Base-by-base conservation (phyloP, 2,113 vertebrate genomes). In the Noturus placidus region DNA sequence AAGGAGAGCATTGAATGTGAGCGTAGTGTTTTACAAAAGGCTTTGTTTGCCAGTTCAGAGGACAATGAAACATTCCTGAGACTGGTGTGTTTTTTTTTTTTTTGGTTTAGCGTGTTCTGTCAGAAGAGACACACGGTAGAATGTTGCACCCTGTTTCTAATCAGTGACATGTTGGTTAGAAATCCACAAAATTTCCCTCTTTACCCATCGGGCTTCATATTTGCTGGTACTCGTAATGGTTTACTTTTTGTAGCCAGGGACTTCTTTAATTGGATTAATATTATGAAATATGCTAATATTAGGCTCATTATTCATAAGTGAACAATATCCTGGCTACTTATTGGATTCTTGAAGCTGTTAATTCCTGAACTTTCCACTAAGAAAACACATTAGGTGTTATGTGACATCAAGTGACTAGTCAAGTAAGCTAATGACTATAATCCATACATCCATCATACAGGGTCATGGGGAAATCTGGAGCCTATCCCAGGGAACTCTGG, bases 141-240 rank as follows among this genome's bases (percentile, higher is more conserved):
- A 95, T 95, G 90, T 93, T 76, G 30, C 93, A 93, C 84, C 79
- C 84, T 46, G 83, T 88, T 33, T 93, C 93, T 95, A 95, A 95
- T 95, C 91, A 94, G 86, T 54, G 3, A 89, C 90, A 80, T 79
- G 77, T 85, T 81, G 82, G 52, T 59, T 59, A 22, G 30, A n/a
- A 74, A 82, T 65, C 76, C 76, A 86, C 82, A 82, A 35, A 83
- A 86, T 89, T 91, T 77, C 19, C 78, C 85, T 88, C 86, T 90
- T 90, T 59, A 85, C 88, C 83, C 25, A 5, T 6, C 46, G 8
- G 57, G 70, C 35, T 63, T 85, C 9, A 50, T 63, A 7, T 85
- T 46, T 77, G 56, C 14, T n/a, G 15, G 22, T 15, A 50, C 69
- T 4, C 8, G 19, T 38, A 19, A 46, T 22, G 19, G 0, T 72